Evolutionary conservation across 2,888 invertebrate species (phyloP), one percentile per base, ranked within the genome.

Genomic region (Andrena marginata): DNA sequence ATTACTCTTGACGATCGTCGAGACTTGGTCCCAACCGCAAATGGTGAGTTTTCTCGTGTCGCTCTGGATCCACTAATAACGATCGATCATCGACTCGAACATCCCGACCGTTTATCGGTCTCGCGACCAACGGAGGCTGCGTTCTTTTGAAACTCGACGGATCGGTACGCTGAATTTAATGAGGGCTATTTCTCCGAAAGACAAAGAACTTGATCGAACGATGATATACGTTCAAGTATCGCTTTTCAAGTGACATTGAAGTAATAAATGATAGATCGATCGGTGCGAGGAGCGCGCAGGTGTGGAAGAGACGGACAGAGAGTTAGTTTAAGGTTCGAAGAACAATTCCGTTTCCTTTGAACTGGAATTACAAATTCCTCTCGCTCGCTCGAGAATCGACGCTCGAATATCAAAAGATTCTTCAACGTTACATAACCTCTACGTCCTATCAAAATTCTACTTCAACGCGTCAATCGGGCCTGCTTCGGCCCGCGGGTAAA

Each of bases 21-120:
- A 84, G 84, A 84, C 85, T 84, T 84, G 84, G 84, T 84, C 84
- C 84, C 84, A 84, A 84, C 85, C 80, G 85, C 80, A 70, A 70
- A 77, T 73, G 80, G 73, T 77, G 77, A 77, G 80, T 73, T 77
- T 73, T 70, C 70, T 80, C 85, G 33, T 64, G 60, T 84, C 62
- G 48, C 31, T 76, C 49, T 63, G 67, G 71, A 71, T 82, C 67
- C 56, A 13, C 20, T 63, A 49, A 71, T 76, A 62, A 62, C 54
- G 76, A 82, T 82, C 82, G 82, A 82, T 70, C 70, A 20, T 82
- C 76, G 68, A 72, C 64, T 67, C 51, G 62, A 75, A 51, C 42
- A 75, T 82, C 51, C 69, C 69, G 42, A 63, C 63, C 68, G 77
- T 79, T 64, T 71, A 4, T 69, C 69, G 23, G 6, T 62, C 20